Evolutionary conservation across 2,113 vertebrate genomes (phyloP).

Genomic region (Bufo gargarizans): DNA sequence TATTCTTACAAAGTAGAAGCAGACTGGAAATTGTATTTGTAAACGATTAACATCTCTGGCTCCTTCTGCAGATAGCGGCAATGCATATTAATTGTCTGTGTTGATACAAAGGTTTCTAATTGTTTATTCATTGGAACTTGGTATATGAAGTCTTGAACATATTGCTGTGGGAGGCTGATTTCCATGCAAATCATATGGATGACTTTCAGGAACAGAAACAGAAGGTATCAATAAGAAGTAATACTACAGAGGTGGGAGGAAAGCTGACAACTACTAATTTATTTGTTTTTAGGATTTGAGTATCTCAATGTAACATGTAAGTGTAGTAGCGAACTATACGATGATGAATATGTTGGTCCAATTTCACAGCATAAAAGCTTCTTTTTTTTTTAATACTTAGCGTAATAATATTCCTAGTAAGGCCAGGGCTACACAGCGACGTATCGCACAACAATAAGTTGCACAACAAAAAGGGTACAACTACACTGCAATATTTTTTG

Average conservation of each 20-base stretch:
- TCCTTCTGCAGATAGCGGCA: not conserved
- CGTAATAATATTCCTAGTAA: too few relatives aligned
- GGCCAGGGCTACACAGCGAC: too few relatives aligned
- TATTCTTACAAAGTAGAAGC: not conserved
- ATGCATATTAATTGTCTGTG: not conserved
- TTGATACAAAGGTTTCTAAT: not conserved
- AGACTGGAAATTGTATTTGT: not conserved
- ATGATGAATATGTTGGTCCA: not conserved
- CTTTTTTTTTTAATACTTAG: too few relatives aligned
- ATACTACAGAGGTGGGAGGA: conserved; percentile 5
- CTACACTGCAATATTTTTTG: too few relatives aligned
- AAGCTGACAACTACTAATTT: not conserved
- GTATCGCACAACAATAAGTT: too few relatives aligned
- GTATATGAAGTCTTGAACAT: conserved; percentile 11
- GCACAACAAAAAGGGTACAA: too few relatives aligned
- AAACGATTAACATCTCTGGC: not conserved
- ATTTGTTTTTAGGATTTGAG: not conserved
- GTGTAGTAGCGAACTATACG: not conserved
- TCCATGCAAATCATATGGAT: conserved; percentile 42
- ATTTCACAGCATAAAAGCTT: not conserved
- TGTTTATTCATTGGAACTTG: conserved; percentile 39
- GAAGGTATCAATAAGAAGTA: conserved; percentile 36
- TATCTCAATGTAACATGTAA: not conserved
- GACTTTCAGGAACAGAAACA: conserved; percentile 36
- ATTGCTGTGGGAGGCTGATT: conserved; percentile 45